Percentiles rank a stretch among this genome's conserved stretches.
phyloP scores from a whole-genome alignment of 2,888 invertebrate species.

The Girardia tigrina region DNA sequence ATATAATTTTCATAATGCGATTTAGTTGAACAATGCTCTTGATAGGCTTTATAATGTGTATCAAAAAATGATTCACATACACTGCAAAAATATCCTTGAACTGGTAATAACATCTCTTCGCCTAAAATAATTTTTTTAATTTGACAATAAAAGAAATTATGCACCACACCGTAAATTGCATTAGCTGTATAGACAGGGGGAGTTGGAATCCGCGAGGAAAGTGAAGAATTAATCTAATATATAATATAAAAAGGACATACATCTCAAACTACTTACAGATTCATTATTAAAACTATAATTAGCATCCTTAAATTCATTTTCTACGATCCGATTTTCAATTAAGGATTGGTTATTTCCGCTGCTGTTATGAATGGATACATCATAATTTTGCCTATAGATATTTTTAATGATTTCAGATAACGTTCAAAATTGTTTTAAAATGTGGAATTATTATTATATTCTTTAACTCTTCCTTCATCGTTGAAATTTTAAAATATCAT shows the following conservation, averaged over 20 bases:
- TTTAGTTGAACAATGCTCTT: constrained; percentile 6
- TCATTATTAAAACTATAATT: neutral
- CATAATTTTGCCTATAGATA: neutral
- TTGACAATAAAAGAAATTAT: neutral
- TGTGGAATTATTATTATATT: too few species aligned
- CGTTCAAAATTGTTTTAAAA: too few species aligned
- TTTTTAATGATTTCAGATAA: too few species aligned
- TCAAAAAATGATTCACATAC: constrained; percentile 6
- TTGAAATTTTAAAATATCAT: too few species aligned
- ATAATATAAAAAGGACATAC: neutral
- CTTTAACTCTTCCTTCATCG: too few species aligned
- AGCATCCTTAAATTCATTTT: neutral
- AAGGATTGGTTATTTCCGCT: neutral
- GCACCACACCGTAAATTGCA: neutral
- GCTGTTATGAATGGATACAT: neutral
- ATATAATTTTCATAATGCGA: neutral
- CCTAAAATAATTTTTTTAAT: neutral
- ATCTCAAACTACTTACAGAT: neutral
- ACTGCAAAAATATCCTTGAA: constrained; percentile 23
- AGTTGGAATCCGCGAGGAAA: neutral
- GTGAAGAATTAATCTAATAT: constrained; percentile 6
- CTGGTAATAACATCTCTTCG: constrained; percentile 14
- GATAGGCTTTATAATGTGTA: neutral
- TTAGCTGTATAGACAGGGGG: neutral
- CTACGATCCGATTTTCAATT: neutral